phyloP scores from a whole-genome alignment of 2,888 invertebrate genomes.

The Caradrina kadenii region DNA sequence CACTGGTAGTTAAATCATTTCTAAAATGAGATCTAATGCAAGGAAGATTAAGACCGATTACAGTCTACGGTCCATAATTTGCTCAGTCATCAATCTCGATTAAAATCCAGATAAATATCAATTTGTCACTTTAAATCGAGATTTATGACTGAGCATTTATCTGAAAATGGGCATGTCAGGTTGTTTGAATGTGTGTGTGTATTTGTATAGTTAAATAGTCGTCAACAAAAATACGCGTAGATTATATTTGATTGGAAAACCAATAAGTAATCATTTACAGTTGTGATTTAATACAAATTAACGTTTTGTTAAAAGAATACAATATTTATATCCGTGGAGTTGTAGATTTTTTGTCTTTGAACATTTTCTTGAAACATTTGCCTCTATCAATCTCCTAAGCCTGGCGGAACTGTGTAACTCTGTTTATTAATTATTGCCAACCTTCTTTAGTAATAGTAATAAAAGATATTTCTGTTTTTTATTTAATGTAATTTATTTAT shows the following conservation, averaged over 20 bases:
- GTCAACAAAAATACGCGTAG: too few species aligned
- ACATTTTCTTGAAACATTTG: background rate
- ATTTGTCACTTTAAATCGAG: background rate
- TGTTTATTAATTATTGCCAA: conserved; percentile 4
- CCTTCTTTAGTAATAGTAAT: conserved; percentile 20
- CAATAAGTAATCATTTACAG: too few species aligned
- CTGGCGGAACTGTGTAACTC: background rate
- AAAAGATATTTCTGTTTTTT: conserved; percentile 35
- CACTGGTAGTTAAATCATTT: conserved; percentile 8
- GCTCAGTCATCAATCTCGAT: background rate
- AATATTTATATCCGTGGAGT: too few species aligned
- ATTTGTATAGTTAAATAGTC: too few species aligned
- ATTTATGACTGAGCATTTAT: background rate
- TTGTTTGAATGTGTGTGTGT: too few species aligned
- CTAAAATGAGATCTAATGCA: conserved; percentile 30
- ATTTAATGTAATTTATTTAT: conserved; percentile 51
- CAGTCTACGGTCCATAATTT: background rate
- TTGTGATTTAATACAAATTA: background rate
- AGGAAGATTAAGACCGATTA: background rate
- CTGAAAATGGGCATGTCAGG: background rate
- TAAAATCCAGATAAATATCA: background rate
- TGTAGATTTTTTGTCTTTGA: background rate
- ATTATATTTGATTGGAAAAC: too few species aligned
- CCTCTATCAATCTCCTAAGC: background rate
- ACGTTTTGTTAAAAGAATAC: background rate